A percentile compares a stretch with the other conserved stretches of the same genome.
Conservation (phyloP, 2,797 vertebrate genomes). For the Malacoctenus gilli region DNA sequence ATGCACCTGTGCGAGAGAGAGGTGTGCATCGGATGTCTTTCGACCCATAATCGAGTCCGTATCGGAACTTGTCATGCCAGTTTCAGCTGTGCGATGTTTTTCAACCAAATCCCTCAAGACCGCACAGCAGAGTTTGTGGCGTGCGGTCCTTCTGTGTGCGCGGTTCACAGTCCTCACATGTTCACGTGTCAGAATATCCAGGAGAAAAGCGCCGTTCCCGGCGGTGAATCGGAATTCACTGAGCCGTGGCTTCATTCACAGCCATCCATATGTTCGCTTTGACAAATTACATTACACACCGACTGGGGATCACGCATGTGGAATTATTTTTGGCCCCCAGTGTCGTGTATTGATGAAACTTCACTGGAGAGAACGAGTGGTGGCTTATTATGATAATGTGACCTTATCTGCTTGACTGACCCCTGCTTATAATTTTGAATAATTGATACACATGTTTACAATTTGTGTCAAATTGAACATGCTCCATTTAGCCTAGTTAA, state of each 20-base stretch:
- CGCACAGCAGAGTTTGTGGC: too few relatives aligned
- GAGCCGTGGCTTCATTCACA: background rate
- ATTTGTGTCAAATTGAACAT: conserved; percentile 53
- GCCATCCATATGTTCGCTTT: background rate
- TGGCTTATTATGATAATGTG: conserved; percentile 68
- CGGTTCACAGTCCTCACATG: too few relatives aligned
- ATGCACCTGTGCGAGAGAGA: too few relatives aligned
- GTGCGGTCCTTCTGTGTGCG: too few relatives aligned
- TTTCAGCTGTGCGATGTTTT: background rate
- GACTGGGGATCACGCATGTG: conserved; percentile 5
- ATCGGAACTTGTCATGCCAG: background rate
- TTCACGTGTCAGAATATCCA: background rate
- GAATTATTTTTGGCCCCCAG: conserved; percentile 25
- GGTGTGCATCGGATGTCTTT: too few relatives aligned
- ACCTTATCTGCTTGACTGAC: conserved; percentile 66
- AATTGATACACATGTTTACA: conserved; percentile 52
- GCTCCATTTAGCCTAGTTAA: conserved; percentile 30
- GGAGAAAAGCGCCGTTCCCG: background rate
- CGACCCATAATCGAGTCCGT: too few relatives aligned
- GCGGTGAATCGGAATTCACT: background rate
- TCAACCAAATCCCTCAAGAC: background rate
- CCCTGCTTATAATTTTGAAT: conserved; percentile 41
- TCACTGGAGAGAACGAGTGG: conserved; percentile 29
- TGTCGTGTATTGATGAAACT: conserved; percentile 37
- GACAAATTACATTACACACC: conserved; percentile 23